Conservation (phyloP, 1,140 invertebrate genomes). For the Ips nitidus region DNA sequence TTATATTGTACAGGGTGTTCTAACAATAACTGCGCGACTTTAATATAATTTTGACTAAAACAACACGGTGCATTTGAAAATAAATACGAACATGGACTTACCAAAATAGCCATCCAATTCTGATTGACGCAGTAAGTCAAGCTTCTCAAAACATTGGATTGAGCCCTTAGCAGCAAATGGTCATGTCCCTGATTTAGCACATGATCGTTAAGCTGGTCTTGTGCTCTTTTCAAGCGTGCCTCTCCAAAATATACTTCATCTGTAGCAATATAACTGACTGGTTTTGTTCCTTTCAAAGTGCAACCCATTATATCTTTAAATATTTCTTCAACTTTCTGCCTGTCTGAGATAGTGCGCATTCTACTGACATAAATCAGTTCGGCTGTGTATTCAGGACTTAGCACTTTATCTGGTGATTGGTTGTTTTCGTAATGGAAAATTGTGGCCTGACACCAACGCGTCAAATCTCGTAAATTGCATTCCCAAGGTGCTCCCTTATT, state of each 20-base stretch:
- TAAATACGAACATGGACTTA: slow-evolving; percentile 53
- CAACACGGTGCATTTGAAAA: not conserved
- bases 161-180: slow-evolving; percentile 66
- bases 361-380: slow-evolving; percentile 79
- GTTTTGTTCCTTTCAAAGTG: slow-evolving; percentile 56
- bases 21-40: not conserved
- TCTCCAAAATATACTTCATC: slow-evolving; percentile 62
- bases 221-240: slow-evolving; percentile 55
- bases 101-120: slow-evolving; percentile 90
- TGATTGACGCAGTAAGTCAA: slow-evolving; percentile 82
- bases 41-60: no score
- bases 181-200: slow-evolving; percentile 53
- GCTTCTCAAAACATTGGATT: slow-evolving; percentile 68
- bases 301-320: slow-evolving; percentile 62
- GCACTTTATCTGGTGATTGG: slow-evolving; percentile 13
- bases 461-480: slow-evolving; percentile 94
- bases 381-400: slow-evolving; percentile 52
- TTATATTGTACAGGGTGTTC: not conserved
- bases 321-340: slow-evolving; percentile 61
- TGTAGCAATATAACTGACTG: slow-evolving; percentile 57
- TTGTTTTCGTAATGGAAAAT: slow-evolving; percentile 41
- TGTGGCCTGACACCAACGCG: slow-evolving; percentile 83
- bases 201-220: slow-evolving; percentile 52
- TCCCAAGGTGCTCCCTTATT: slow-evolving; percentile 88
- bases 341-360: slow-evolving; percentile 76